A percentile compares a stretch with the other conserved stretches of the same genome.
Conservation (phyloP, 2,797 vertebrate genomes). For the Anguilla megastoma region DNA sequence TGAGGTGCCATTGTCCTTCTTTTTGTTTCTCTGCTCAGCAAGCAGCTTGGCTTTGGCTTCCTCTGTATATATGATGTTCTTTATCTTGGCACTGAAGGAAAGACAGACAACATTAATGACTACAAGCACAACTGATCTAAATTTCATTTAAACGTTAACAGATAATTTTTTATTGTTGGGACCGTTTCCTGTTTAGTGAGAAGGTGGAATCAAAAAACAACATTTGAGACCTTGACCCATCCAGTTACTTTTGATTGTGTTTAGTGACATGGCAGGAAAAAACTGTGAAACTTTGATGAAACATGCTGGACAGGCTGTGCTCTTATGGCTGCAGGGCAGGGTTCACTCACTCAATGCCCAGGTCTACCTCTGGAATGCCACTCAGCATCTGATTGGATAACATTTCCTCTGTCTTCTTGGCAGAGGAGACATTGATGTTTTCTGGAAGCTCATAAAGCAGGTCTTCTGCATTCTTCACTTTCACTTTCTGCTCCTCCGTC, state of each 20-base stretch:
- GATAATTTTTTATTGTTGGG: background rate
- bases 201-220: background rate
- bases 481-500: constrained; percentile 88
- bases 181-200: background rate
- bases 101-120: background rate
- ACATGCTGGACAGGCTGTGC: background rate
- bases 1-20: constrained; percentile 92
- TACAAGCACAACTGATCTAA: background rate
- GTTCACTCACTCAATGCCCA: constrained; percentile 88
- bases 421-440: constrained; percentile 90
- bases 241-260: background rate
- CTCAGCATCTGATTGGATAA: constrained; percentile 99
- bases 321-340: background rate
- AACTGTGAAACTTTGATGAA: background rate
- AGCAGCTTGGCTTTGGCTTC: constrained; percentile 94
- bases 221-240: background rate
- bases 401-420: constrained; percentile 98
- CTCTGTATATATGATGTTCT: constrained; percentile 95
- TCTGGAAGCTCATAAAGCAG: constrained; percentile 93
- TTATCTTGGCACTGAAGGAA: constrained; percentile 88
- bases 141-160: background rate
- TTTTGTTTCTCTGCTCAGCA: constrained; percentile 96
- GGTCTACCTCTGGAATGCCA: constrained; percentile 95
- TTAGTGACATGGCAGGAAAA: background rate
- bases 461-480: constrained; percentile 92